Evolutionary conservation across 2,888 invertebrate genomes (phyloP).

Genomic region (Molanna angustata): DNA sequence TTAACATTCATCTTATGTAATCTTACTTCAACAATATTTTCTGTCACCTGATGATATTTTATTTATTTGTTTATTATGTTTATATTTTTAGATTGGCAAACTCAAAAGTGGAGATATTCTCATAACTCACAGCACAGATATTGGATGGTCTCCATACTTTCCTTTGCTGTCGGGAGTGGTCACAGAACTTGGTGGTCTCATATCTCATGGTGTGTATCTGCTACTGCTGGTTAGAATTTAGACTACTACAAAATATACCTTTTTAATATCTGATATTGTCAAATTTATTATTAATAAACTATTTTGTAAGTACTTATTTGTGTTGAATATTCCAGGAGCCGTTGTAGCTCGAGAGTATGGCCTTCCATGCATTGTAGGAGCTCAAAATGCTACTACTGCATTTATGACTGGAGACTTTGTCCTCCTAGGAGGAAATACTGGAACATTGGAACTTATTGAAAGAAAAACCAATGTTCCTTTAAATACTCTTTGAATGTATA

Average conservation of each 20-base stretch:
- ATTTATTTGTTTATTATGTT: no score
- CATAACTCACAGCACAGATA: conserved; percentile 74
- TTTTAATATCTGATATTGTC: no score
- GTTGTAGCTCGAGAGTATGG: conserved; percentile 83
- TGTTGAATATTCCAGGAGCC: conserved; percentile 62
- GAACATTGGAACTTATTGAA: conserved; percentile 45
- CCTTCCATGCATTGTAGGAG: conserved; percentile 78
- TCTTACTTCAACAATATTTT: no score
- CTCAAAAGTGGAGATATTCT: conserved; percentile 67
- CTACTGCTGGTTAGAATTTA: no score
- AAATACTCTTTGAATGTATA: no score
- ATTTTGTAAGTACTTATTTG: no score
- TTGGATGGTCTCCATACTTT: conserved; percentile 85
- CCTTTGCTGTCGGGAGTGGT: conserved; percentile 74
- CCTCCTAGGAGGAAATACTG: conserved; percentile 51
- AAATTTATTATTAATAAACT: no score
- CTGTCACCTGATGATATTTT: no score
- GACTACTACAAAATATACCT: no score
- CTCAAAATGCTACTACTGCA: conserved; percentile 60
- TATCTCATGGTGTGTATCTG: conserved; percentile 69
- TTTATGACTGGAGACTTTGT: conserved; percentile 67
- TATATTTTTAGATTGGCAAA: conserved; percentile 44
- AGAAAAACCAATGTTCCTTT: no score
- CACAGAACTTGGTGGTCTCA: conserved; percentile 78
- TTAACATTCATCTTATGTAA: no score